These are phyloP conservation scores for Netelia inedita DNA, from an alignment of 2,888 invertebrate genomes.

Conservation along the genomic window DNA sequence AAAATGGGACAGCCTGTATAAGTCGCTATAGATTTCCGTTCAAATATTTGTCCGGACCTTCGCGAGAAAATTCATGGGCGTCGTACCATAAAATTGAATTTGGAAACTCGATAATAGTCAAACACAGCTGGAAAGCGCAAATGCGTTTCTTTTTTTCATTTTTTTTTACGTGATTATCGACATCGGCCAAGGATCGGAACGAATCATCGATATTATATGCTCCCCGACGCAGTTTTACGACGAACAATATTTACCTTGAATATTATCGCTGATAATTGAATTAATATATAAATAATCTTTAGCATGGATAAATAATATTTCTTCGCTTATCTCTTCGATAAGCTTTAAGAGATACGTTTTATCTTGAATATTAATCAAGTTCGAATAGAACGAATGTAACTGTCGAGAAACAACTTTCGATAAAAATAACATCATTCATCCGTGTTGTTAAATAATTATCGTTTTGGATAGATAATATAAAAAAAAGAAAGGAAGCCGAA, in stretches of 20 bases:
- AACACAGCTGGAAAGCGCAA: conserved; percentile 77
- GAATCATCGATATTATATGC: neutral
- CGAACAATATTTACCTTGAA: too few species aligned
- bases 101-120: conserved; percentile 80
- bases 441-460: neutral
- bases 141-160: conserved; percentile 38
- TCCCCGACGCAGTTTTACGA: too few species aligned
- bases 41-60: conserved; percentile 60
- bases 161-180: conserved; percentile 30
- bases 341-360: too few species aligned
- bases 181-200: neutral
- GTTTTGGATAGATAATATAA: too few species aligned
- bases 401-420: neutral
- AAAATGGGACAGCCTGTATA: neutral
- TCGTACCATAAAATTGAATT: conserved; percentile 81
- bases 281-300: too few species aligned
- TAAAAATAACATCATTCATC: neutral
- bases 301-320: too few species aligned
- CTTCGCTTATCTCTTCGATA: too few species aligned
- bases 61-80: conserved; percentile 72
- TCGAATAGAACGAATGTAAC: neutral
- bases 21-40: conserved; percentile 33
- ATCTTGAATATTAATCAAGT: too few species aligned
- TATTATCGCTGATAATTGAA: too few species aligned
- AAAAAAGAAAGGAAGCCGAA: too few species aligned